Conservation (phyloP, 2,888 invertebrate genomes). For the Melikaiella ostensackeni region DNA sequence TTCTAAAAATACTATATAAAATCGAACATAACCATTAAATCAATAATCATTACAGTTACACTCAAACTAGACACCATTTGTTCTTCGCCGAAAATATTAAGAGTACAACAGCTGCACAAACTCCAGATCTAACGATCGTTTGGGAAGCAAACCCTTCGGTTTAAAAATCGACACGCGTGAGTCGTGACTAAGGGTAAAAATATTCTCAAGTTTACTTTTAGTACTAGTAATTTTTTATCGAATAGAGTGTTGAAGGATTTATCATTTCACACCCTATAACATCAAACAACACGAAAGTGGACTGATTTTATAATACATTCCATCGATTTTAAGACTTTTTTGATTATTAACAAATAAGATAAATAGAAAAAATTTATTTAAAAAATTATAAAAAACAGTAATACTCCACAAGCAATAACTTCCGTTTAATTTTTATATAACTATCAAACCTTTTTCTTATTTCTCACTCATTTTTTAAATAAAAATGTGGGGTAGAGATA, state of each 20-base stretch:
- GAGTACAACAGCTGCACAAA: constrained; percentile 27
- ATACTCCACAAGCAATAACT: no score
- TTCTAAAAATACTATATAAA: not conserved
- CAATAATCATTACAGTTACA: not conserved
- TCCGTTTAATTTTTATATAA: no score
- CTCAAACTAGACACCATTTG: not conserved
- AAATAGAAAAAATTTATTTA: no score
- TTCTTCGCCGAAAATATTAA: not conserved
- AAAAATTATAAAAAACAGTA: no score
- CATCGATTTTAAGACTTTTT: not conserved
- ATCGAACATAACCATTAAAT: not conserved
- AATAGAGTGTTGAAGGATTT: constrained; percentile 1
- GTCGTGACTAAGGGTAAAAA: constrained; percentile 25
- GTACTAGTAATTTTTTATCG: constrained; percentile 15
- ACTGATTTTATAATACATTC: not conserved
- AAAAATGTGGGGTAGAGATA: no score
- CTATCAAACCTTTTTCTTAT: no score
- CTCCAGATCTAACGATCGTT: constrained; percentile 2
- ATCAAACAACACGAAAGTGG: not conserved
- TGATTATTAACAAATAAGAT: not conserved
- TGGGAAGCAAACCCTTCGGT: not conserved
- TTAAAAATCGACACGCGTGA: not conserved
- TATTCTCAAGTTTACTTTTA: constrained; percentile 8
- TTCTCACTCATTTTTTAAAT: no score
- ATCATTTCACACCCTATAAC: not conserved